These are phyloP conservation scores for Phenacoccus solenopsis DNA, from an alignment of 1,140 invertebrate genomes.

Conservation along the genomic window DNA sequence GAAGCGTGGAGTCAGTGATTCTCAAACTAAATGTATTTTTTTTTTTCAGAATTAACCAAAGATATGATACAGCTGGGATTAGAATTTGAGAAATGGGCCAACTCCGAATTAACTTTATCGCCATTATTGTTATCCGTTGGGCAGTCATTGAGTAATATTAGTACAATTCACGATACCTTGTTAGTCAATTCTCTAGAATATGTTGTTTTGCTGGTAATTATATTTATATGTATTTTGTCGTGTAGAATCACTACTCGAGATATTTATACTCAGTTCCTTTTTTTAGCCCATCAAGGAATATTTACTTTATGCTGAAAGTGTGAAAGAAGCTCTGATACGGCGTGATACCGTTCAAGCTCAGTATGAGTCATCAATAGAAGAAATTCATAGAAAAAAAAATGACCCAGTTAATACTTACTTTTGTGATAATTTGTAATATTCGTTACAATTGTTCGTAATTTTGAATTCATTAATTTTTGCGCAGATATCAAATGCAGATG, in stretches of 20 bases:
- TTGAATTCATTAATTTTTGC: not conserved
- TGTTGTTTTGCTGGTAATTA: not conserved
- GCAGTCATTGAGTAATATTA: not conserved
- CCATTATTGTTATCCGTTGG: not conserved
- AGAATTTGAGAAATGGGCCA: conserved; percentile 10
- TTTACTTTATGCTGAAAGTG: conserved; percentile 50
- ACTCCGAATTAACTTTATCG: not conserved
- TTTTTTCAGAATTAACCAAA: not conserved
- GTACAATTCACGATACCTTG: not conserved
- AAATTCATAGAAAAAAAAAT: conserved; percentile 45
- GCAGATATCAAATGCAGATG: conserved; percentile 10
- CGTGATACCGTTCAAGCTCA: conserved; percentile 55
- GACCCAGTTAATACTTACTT: conserved; percentile 41
- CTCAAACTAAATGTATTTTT: not conserved
- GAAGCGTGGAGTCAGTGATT: no score
- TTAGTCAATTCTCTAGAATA: not conserved
- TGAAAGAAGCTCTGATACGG: conserved; percentile 50
- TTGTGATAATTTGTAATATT: not conserved
- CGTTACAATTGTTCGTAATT: not conserved
- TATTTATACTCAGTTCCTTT: not conserved
- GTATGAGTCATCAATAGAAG: conserved; percentile 51
- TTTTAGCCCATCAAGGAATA: conserved; percentile 51
- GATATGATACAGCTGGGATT: not conserved
- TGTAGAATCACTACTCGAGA: not conserved
- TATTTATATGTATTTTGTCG: not conserved